Evolutionary conservation across 2,797 vertebrate genomes (phyloP).

Genomic region (Pipistrellus kuhlii): DNA sequence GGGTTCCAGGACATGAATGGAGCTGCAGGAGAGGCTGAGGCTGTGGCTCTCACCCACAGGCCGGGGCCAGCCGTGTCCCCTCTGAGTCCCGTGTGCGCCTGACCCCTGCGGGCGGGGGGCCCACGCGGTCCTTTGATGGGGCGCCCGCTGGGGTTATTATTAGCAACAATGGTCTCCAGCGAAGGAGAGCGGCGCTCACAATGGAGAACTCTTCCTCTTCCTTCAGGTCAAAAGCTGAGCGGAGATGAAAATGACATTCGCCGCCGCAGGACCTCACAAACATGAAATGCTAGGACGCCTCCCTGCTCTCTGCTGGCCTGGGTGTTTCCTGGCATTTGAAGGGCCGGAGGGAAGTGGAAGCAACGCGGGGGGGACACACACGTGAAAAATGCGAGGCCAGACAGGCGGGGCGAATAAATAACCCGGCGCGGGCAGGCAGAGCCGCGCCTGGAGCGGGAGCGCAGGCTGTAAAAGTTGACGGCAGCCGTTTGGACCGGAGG

Average conservation of each 20-base stretch:
- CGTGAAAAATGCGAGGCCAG: conserved; percentile 68
- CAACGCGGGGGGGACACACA: conserved; percentile 67
- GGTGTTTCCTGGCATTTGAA: conserved; percentile 73
- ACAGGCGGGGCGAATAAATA: conserved; percentile 80
- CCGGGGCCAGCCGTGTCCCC: conserved; percentile 11
- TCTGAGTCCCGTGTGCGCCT: not conserved
- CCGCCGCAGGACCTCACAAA: conserved; percentile 17
- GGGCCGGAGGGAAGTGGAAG: conserved; percentile 67
- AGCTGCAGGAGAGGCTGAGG: not conserved
- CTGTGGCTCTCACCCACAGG: not conserved
- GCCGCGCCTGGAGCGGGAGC: conserved; percentile 65
- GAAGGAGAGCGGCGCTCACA: conserved; percentile 57
- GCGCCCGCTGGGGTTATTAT: conserved; percentile 59
- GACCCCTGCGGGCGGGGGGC: conserved; percentile 8
- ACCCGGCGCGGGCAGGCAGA: conserved; percentile 35
- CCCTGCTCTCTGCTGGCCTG: conserved; percentile 29
- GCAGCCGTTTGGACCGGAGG: conserved; percentile 75
- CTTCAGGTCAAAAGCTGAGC: conserved; percentile 64
- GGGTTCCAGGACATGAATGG: conserved; percentile 3
- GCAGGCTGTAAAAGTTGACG: conserved; percentile 74
- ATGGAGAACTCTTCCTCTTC: conserved; percentile 67
- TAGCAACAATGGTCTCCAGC: conserved; percentile 59
- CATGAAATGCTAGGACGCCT: not conserved
- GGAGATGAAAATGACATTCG: conserved; percentile 64
- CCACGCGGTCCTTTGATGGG: not conserved